Base-by-base conservation (phyloP, 2,888 invertebrate genomes). In the Erpobdella octoculata region DNA sequence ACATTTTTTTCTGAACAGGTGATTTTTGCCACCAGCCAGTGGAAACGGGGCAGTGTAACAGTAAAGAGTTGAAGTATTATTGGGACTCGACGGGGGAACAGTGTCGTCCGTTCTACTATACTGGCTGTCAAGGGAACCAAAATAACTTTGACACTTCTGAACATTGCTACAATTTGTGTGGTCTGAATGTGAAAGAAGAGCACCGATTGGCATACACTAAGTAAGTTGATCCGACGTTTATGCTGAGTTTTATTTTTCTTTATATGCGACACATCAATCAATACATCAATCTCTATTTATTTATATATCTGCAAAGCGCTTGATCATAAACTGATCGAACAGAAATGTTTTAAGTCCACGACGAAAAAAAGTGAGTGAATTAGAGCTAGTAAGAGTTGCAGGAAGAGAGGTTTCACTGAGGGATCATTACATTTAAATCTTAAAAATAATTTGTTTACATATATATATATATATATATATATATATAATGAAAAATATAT, bases 101-200 rank as follows among this genome's bases (percentile, higher is more conserved):
- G 33, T 74, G 74, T 35, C 66, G 68, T 77, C 86, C 87, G 78
- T 93, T 94, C 84, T 87, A 88, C 53, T 94, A 89, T 81, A 89
- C 92, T 0, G 94, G 94, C 1, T 95, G 95, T 81, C 88, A 92
- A 71, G 95, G 94, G 61, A 95, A 94, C 80, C 89, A 88, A 73
- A 95, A 95, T 83, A 89, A 89, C 79, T 95, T 93, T 81, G 88
- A 89, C 75, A 88, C 88, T 0, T 62, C 71, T 46, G 69, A 70
- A 37, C 70, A 74, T 6, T 76, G 76, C 62, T 72, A 72, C 64
- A 46, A 46, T 12, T 4, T 41, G 8, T 75, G 75, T 35, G 41
- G 69, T 21, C 25, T 36, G 6, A 37, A 37, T 53, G 35, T 71
- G 36, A 28, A 59, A 35, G 59, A n/a, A 21, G 38, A 25, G 53